A percentile compares a stretch with the other conserved stretches of the same genome.
Evolutionary conservation across 2,113 vertebrate species (phyloP).

Genomic region (Coryphaenoides rupestris): DNA sequence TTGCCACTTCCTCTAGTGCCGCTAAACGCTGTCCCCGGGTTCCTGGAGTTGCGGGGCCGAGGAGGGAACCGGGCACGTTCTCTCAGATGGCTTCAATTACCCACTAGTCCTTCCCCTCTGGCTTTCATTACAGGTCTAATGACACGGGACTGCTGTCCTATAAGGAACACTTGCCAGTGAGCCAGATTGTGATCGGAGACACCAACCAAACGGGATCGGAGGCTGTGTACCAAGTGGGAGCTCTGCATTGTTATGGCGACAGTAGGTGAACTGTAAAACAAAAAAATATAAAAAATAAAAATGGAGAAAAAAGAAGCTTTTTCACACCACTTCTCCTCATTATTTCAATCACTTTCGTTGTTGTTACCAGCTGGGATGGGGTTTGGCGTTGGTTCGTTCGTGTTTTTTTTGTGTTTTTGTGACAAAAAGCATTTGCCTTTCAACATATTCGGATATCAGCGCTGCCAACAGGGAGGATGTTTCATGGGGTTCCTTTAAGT

Average conservation of each 20-base stretch:
- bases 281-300: neutral
- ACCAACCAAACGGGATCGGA: conserved; percentile 83
- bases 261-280: conserved; percentile 72
- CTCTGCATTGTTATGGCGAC: conserved; percentile 86
- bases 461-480: neutral
- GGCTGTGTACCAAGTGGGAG: conserved; percentile 80
- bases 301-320: no score
- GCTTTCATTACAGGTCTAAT: conserved; percentile 74
- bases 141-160: conserved; percentile 82
- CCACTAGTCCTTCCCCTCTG: conserved; percentile 4
- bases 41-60: neutral
- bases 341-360: neutral
- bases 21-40: neutral
- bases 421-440: no score
- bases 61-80: neutral
- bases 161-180: conserved; percentile 87
- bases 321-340: no score
- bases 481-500: neutral
- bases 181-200: conserved; percentile 83
- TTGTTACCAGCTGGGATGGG: neutral
- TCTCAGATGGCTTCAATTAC: neutral
- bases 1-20: neutral
- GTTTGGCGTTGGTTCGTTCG: no score
- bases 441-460: no score
- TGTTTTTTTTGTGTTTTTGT: no score